A percentile compares a stretch with the other conserved stretches of the same genome.
These are phyloP conservation scores for Sebastes fasciatus DNA, from an alignment of 2,113 vertebrate species.

Conservation along the genomic window DNA sequence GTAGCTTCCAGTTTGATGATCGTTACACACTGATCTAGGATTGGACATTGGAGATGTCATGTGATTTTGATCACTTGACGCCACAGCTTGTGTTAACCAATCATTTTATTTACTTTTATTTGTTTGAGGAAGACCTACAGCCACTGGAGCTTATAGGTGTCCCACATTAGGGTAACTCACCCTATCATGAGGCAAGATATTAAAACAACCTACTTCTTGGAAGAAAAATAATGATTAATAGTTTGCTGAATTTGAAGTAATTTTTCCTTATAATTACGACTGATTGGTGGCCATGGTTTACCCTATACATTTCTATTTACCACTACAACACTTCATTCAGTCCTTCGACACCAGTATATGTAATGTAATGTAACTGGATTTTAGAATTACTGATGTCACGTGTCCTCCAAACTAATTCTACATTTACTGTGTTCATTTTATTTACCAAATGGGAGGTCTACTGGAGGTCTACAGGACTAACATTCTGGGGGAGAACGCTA, in stretches of 20 bases:
- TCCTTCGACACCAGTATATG: no score
- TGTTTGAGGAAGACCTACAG: no score
- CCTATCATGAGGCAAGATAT: neutral
- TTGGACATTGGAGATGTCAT: no score
- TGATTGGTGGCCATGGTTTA: no score
- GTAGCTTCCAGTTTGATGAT: no score
- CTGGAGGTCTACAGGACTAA: neutral
- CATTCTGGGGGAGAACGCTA: neutral
- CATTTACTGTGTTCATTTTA: neutral
- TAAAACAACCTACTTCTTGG: no score
- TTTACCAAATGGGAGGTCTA: neutral
- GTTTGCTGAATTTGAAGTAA: neutral
- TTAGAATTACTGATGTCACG: neutral
- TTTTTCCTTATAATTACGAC: neutral
- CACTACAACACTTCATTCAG: neutral
- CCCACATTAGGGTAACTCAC: no score
- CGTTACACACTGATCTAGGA: no score
- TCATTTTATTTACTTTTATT: no score
- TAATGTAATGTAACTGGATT: neutral
- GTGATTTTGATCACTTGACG: no score
- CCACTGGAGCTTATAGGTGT: no score
- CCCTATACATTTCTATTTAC: neutral
- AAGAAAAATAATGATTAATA: neutral
- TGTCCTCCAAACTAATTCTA: neutral
- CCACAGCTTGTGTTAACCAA: no score